phyloP scores from a whole-genome alignment of 2,888 invertebrate species.

The Clitarchus hookeri region DNA sequence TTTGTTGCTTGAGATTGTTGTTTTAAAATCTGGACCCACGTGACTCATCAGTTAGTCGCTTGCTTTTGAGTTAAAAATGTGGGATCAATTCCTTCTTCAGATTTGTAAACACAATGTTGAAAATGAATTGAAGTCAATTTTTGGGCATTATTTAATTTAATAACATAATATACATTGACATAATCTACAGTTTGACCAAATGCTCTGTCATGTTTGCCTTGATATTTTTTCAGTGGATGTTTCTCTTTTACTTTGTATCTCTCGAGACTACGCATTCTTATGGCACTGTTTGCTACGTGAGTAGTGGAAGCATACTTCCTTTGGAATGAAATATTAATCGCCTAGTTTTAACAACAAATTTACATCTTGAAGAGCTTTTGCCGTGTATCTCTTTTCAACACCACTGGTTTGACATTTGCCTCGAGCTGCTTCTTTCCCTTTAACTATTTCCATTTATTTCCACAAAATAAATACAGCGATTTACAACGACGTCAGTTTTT shows the following conservation, averaged over 20 bases:
- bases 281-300: neutral
- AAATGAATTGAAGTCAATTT: neutral
- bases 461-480: neutral
- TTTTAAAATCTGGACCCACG: neutral
- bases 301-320: slow-evolving; percentile 19
- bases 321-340: neutral
- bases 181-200: neutral
- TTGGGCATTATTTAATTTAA: slow-evolving; percentile 16
- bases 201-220: neutral
- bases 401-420: neutral
- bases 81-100: slow-evolving; percentile 19
- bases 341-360: slow-evolving; percentile 12
- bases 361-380: slow-evolving; percentile 22
- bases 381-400: neutral
- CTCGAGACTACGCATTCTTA: neutral
- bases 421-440: neutral
- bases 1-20: neutral
- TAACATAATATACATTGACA: neutral
- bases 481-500: neutral
- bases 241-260: slow-evolving; percentile 15
- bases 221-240: slow-evolving; percentile 15
- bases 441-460: neutral
- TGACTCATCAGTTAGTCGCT: neutral
- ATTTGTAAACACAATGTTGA: neutral
- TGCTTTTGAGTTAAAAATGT: neutral